Conservation (phyloP, 2,113 vertebrate genomes). For the Leptobrachium ailaonicum region DNA sequence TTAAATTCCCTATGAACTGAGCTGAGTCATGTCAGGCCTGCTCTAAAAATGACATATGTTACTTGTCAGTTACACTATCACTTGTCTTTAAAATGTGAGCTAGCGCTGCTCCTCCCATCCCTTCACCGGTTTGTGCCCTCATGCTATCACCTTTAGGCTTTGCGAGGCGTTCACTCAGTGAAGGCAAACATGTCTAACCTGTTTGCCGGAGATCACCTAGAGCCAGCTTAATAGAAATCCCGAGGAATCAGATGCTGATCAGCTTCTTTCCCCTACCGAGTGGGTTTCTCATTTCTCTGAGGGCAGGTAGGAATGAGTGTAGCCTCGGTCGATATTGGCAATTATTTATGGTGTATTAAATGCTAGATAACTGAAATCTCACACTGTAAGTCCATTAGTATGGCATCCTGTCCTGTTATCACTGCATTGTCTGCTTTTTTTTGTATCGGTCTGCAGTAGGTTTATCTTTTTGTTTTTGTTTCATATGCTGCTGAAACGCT, state of each 20-base stretch:
- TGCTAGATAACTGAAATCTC: background rate
- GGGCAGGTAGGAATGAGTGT: constrained; percentile 15
- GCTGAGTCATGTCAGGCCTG: too few species aligned
- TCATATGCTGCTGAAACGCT: too few species aligned
- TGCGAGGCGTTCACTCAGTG: constrained; percentile 30
- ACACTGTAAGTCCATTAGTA: background rate
- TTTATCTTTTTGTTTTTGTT: too few species aligned
- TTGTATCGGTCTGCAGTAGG: background rate
- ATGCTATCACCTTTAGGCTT: too few species aligned
- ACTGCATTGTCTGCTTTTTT: background rate
- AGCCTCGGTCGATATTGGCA: background rate
- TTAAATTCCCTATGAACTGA: too few species aligned
- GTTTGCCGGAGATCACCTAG: constrained; percentile 14
- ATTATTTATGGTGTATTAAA: background rate
- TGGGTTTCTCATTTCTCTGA: background rate
- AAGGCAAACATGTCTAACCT: constrained; percentile 25
- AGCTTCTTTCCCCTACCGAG: background rate
- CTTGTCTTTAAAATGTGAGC: too few species aligned
- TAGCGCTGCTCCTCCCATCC: too few species aligned
- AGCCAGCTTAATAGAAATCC: background rate
- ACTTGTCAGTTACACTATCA: too few species aligned
- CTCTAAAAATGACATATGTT: too few species aligned
- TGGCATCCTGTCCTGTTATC: background rate
- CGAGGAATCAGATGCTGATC: background rate
- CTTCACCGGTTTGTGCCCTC: too few species aligned